Evolutionary conservation across 2,113 vertebrate species (phyloP).

Genomic region (Myodes glareolus): DNA sequence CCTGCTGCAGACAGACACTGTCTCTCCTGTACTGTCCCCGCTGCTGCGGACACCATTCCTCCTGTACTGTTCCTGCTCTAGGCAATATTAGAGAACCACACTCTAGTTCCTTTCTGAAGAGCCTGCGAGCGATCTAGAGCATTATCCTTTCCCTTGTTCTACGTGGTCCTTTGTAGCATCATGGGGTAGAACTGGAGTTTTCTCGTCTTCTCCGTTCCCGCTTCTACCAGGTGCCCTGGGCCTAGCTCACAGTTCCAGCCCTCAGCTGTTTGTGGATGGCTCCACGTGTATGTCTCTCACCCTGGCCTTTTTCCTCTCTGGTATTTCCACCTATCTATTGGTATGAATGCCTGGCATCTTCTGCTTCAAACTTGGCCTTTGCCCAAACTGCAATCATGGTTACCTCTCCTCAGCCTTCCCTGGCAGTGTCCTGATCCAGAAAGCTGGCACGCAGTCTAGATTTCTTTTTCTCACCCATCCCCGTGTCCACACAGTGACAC

Average conservation of each 20-base stretch:
- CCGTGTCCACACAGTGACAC: not conserved
- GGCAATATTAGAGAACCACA: not conserved
- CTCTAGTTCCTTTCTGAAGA: not conserved
- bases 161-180: not conserved
- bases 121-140: not conserved
- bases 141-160: not conserved
- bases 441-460: not conserved
- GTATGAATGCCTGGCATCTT: not conserved
- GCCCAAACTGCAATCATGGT: not conserved
- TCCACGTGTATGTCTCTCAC: not conserved
- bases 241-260: not conserved
- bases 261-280: not conserved
- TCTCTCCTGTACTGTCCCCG: no score
- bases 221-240: not conserved
- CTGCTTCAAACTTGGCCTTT: not conserved
- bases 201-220: no score
- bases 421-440: not conserved
- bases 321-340: not conserved
- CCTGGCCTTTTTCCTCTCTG: not conserved
- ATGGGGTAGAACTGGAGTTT: not conserved
- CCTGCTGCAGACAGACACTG: no score
- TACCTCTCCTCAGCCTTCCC: not conserved
- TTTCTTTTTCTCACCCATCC: not conserved
- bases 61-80: no score
- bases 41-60: not conserved